These are phyloP conservation scores for Todiramphus chloris DNA, from an alignment of 2,113 vertebrate genomes.

Conservation along the genomic window DNA sequence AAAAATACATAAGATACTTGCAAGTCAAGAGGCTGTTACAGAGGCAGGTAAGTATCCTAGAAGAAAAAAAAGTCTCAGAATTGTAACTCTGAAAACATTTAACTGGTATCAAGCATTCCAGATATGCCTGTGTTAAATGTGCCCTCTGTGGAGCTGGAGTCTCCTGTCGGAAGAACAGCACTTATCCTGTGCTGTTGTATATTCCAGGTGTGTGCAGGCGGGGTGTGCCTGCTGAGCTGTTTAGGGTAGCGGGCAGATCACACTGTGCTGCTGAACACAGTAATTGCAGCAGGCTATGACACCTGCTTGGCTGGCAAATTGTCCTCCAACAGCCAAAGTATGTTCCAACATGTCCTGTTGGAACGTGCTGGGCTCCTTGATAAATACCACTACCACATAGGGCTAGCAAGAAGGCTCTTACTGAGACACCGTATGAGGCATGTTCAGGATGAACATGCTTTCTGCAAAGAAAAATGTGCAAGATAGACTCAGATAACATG, in stretches of 20 bases:
- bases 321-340: background rate
- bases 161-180: fast-evolving
- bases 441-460: background rate
- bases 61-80: background rate
- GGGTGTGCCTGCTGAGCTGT: background rate
- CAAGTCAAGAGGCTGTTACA: background rate
- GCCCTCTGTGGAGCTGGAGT: background rate
- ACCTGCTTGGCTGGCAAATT: background rate
- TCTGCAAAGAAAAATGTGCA: background rate
- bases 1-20: background rate
- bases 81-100: background rate
- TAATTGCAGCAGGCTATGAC: background rate
- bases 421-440: background rate
- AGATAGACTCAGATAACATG: background rate
- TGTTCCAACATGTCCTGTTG: background rate
- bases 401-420: background rate
- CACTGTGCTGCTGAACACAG: background rate
- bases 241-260: background rate
- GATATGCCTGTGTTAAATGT: background rate
- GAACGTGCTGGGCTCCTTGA: background rate
- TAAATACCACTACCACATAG: fast-evolving
- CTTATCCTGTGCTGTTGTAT: background rate
- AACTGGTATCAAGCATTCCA: background rate
- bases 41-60: background rate
- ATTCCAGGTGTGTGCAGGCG: background rate